These are phyloP conservation scores for Pseudopipra pipra DNA, from an alignment of 2,113 vertebrate species.

Conservation along the genomic window DNA sequence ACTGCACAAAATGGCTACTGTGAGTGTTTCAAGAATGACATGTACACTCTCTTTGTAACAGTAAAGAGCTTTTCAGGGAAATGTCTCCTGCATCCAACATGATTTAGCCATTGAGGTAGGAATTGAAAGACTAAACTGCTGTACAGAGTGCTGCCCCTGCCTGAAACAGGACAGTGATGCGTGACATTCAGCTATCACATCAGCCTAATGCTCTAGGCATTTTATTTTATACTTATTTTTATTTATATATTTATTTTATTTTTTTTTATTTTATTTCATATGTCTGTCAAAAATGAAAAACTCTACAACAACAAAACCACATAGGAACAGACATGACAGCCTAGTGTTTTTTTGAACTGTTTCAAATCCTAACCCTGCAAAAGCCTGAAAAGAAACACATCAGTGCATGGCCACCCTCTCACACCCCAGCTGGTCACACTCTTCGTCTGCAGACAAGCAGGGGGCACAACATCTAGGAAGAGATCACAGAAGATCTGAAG, in stretches of 20 bases:
- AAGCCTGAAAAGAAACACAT: background rate
- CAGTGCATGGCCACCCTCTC: background rate
- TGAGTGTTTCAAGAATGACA: background rate
- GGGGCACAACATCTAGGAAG: background rate
- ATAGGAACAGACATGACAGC: background rate
- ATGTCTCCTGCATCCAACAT: background rate
- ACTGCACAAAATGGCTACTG: background rate
- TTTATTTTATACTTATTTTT: too few relatives aligned
- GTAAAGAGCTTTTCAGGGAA: background rate
- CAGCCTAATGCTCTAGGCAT: too few relatives aligned
- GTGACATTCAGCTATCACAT: background rate
- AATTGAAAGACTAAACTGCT: background rate
- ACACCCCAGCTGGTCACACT: background rate
- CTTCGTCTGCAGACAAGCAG: background rate
- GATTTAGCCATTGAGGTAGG: background rate
- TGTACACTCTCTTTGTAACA: background rate
- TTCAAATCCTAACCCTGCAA: background rate
- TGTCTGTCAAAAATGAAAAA: background rate
- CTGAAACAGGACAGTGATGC: background rate
- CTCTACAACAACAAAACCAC: background rate
- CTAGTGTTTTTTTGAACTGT: background rate
- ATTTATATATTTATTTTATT: too few relatives aligned
- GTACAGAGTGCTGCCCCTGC: background rate
- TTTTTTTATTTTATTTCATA: too few relatives aligned
- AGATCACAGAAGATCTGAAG: background rate